These are phyloP conservation scores for Anguilla anguilla DNA, from an alignment of 2,797 vertebrate species.

Conservation along the genomic window DNA sequence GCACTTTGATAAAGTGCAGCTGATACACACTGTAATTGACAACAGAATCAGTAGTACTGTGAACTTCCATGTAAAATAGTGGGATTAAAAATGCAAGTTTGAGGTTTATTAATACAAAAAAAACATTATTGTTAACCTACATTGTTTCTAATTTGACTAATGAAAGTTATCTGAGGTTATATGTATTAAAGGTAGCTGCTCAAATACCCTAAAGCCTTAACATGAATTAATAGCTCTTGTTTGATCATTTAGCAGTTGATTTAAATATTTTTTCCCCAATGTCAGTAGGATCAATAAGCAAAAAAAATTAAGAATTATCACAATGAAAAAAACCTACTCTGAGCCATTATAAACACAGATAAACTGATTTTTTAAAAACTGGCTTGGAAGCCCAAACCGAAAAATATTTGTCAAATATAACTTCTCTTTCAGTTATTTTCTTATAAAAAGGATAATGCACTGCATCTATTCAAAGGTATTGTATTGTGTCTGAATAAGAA, in stretches of 20 bases:
- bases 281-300: slow-evolving; percentile 42
- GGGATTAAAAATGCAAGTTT: slow-evolving; percentile 59
- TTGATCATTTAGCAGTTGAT: slow-evolving; percentile 44
- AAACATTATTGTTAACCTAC: too few species aligned
- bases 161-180: slow-evolving; percentile 63
- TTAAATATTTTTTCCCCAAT: slow-evolving; percentile 38
- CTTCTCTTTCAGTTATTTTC: slow-evolving; percentile 39
- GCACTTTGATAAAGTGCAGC: too few species aligned
- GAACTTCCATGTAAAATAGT: too few species aligned
- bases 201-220: slow-evolving; percentile 81
- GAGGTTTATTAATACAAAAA: not conserved
- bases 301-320: slow-evolving; percentile 44
- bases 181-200: slow-evolving; percentile 78
- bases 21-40: too few species aligned
- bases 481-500: too few species aligned
- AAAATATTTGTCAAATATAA: slow-evolving; percentile 25
- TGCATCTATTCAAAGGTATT: too few species aligned
- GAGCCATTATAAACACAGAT: slow-evolving; percentile 42
- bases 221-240: slow-evolving; percentile 59
- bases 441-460: too few species aligned
- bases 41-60: too few species aligned
- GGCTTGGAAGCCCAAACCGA: too few species aligned
- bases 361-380: too few species aligned
- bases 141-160: too few species aligned
- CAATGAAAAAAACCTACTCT: slow-evolving; percentile 29